Evolutionary conservation across 2,888 invertebrate species (phyloP).

Genomic region (Matsumyia berberina): DNA sequence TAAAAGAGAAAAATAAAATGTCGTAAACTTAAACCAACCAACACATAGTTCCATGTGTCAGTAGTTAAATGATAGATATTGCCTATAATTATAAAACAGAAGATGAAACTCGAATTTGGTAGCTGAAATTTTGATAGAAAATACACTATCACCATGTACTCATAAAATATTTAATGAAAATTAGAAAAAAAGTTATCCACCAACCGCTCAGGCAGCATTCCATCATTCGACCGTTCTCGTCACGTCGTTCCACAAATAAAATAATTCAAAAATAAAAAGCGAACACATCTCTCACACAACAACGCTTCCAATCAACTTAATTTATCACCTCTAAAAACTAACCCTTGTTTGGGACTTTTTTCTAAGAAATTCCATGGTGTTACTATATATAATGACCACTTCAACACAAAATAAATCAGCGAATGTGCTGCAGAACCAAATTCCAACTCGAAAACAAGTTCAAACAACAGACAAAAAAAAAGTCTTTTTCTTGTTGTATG

Average conservation of each 20-base stretch:
- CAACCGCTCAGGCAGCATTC: constrained; percentile 46
- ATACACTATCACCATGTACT: constrained; percentile 24
- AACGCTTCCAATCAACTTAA: constrained; percentile 66
- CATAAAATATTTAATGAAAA: constrained; percentile 32
- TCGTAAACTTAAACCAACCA: constrained; percentile 25
- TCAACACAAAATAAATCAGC: constrained; percentile 62
- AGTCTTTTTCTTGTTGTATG: neutral
- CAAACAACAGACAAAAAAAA: neutral
- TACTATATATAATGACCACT: constrained; percentile 49
- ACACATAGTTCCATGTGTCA: constrained; percentile 11
- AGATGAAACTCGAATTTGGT: constrained; percentile 17
- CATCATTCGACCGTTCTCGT: constrained; percentile 40
- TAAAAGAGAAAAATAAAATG: constrained; percentile 22
- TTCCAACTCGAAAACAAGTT: constrained; percentile 3
- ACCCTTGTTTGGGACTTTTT: constrained; percentile 42
- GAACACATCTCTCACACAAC: constrained; percentile 41
- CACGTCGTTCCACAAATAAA: constrained; percentile 38
- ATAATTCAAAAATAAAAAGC: constrained; percentile 44
- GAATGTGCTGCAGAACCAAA: constrained; percentile 20
- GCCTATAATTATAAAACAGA: neutral
- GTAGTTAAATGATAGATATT: constrained; percentile 24
- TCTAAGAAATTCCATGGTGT: constrained; percentile 37
- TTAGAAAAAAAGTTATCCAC: constrained; percentile 10
- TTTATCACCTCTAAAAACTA: constrained; percentile 56
- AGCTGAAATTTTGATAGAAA: constrained; percentile 24